Percentiles rank a stretch among this genome's conserved stretches.
Evolutionary conservation across 2,888 invertebrate genomes (phyloP).

Genomic region (Pachycephus smyrnensis): DNA sequence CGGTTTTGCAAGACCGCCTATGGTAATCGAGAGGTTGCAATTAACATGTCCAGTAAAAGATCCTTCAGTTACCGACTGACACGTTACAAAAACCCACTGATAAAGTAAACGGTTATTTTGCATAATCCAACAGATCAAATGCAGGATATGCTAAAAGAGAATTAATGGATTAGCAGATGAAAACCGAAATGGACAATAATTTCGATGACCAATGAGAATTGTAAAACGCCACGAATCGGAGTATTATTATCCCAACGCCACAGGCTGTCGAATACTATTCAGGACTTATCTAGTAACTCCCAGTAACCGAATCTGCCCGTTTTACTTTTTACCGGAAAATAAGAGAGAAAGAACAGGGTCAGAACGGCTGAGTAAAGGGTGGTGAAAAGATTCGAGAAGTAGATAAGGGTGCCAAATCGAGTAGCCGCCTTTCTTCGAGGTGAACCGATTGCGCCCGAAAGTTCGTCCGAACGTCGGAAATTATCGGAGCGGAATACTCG

Average conservation of each 20-base stretch:
- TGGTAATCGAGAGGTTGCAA: background rate
- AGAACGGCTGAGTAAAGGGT: background rate
- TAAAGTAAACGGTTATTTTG: background rate
- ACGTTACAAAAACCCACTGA: background rate
- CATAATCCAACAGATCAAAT: background rate
- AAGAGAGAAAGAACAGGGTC: background rate
- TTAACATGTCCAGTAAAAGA: background rate
- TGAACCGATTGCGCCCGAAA: background rate
- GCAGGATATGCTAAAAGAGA: background rate
- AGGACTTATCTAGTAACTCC: background rate
- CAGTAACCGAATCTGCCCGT: background rate
- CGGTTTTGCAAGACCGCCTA: background rate
- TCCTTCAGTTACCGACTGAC: background rate
- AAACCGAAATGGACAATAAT: no score
- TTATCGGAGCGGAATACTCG: background rate
- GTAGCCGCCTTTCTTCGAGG: background rate
- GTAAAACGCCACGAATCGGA: no score
- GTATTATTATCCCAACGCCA: background rate
- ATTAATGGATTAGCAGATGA: no score
- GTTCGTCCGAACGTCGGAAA: background rate
- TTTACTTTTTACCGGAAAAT: background rate
- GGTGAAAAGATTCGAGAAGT: background rate
- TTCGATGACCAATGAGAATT: background rate
- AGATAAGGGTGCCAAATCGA: background rate
- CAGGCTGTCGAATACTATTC: background rate